Evolutionary conservation across 2,888 invertebrate genomes (phyloP).

Genomic region (Nymphalis polychloros): DNA sequence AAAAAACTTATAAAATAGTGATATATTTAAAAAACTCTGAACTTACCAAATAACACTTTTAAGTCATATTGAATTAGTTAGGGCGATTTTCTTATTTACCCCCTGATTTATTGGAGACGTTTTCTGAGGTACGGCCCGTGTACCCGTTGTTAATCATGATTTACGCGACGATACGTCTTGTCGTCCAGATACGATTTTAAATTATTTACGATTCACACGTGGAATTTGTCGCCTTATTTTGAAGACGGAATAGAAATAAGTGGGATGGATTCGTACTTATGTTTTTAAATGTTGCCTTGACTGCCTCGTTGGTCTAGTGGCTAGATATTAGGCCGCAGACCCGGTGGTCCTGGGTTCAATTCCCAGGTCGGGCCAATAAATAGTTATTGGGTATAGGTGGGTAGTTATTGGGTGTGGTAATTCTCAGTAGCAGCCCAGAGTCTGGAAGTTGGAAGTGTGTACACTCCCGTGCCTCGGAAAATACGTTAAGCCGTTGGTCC

Average conservation of each 20-base stretch:
- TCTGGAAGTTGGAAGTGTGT: too few species aligned
- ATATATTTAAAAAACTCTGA: background rate
- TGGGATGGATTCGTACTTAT: background rate
- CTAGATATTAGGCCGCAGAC: too few species aligned
- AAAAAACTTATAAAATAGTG: too few species aligned
- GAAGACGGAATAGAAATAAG: background rate
- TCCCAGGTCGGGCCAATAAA: too few species aligned
- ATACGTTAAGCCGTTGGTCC: too few species aligned
- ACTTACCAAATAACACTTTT: constrained; percentile 62
- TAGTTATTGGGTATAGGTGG: too few species aligned
- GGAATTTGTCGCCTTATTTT: constrained; percentile 40
- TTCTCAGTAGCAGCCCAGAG: too few species aligned
- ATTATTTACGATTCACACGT: constrained; percentile 66
- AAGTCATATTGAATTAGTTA: constrained; percentile 67
- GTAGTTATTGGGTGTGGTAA: too few species aligned
- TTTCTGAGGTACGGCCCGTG: constrained; percentile 71
- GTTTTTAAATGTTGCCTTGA: too few species aligned
- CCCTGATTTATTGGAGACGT: constrained; percentile 71
- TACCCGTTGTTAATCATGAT: constrained; percentile 74
- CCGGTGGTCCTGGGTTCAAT: too few species aligned
- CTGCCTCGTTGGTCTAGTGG: too few species aligned
- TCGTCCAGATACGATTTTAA: constrained; percentile 60
- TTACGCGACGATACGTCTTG: constrained; percentile 68
- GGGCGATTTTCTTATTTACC: constrained; percentile 71
- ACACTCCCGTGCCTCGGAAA: too few species aligned